Conservation (phyloP, 2,113 vertebrate genomes). For the Hystrix cristata region DNA sequence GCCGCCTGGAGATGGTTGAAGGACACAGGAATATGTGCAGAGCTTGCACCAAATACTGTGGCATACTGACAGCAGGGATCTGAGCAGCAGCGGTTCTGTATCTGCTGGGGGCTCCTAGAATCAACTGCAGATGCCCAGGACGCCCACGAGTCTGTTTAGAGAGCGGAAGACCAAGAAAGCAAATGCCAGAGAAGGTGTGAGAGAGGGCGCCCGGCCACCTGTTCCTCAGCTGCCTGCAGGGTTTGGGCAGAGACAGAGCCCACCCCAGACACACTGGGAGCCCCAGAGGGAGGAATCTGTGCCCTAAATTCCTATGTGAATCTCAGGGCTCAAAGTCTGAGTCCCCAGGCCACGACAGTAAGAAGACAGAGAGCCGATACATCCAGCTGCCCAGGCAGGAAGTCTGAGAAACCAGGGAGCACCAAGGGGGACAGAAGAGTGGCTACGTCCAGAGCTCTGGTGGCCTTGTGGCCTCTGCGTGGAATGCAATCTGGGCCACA, state of each 20-base stretch:
- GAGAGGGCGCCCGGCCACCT: background rate
- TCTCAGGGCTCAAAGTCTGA: background rate
- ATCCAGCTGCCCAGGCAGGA: background rate
- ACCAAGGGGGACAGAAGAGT: too few relatives aligned
- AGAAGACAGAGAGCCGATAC: too few relatives aligned
- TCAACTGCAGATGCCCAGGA: background rate
- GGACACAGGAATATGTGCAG: background rate
- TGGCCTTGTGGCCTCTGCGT: fast-evolving
- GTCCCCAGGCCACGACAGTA: background rate
- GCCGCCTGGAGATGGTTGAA: background rate
- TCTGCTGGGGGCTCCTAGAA: background rate
- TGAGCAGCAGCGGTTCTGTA: background rate
- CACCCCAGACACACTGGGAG: background rate
- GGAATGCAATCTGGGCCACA: too few relatives aligned
- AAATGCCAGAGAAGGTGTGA: background rate
- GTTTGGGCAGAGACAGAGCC: background rate
- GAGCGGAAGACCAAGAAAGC: background rate
- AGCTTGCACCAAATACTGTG: background rate
- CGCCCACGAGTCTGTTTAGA: background rate
- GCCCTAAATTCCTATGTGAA: background rate
- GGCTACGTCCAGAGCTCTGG: fast-evolving
- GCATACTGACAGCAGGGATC: too few relatives aligned
- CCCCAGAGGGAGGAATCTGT: background rate
- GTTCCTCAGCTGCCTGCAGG: background rate
- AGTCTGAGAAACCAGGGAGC: background rate